These are phyloP conservation scores for Drosophila funebris DNA, from an alignment of 1,140 invertebrate species.

Conservation along the genomic window DNA sequence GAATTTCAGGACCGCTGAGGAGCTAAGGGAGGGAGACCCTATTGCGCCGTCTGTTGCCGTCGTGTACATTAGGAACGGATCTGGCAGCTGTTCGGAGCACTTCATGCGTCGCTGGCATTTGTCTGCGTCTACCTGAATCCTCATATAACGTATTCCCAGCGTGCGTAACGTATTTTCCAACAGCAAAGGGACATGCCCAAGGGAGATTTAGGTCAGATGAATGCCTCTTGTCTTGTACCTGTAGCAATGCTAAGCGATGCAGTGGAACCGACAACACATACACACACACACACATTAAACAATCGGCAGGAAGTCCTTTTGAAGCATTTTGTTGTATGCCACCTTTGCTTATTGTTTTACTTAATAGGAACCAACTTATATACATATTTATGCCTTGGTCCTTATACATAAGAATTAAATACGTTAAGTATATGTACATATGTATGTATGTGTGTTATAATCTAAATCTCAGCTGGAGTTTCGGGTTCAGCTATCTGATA, in stretches of 20 bases:
- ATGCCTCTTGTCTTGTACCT: slow-evolving; percentile 41
- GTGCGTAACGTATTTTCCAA: slow-evolving; percentile 62
- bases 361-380: slow-evolving; percentile 19
- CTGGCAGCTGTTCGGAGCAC: slow-evolving; percentile 57
- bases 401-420: background rate
- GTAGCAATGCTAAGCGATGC: slow-evolving; percentile 44
- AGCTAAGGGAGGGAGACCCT: slow-evolving; percentile 31
- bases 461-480: background rate
- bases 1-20: slow-evolving; percentile 45
- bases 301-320: slow-evolving; percentile 64
- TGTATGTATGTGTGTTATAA: background rate
- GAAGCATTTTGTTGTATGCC: slow-evolving; percentile 12
- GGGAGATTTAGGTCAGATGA: slow-evolving; percentile 54
- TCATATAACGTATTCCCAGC: slow-evolving; percentile 37
- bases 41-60: background rate
- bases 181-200: slow-evolving; percentile 5
- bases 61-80: slow-evolving; percentile 51
- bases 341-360: slow-evolving; percentile 37
- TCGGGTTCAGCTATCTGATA: slow-evolving; percentile 30
- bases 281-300: too few species aligned
- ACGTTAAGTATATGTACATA: background rate
- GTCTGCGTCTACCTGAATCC: slow-evolving; percentile 54
- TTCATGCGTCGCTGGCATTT: slow-evolving; percentile 44
- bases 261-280: slow-evolving; percentile 50
- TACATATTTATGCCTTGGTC: background rate